phyloP scores from a whole-genome alignment of 92 coral and sea anemone species.

The Chrysogorgia sp. region DNA sequence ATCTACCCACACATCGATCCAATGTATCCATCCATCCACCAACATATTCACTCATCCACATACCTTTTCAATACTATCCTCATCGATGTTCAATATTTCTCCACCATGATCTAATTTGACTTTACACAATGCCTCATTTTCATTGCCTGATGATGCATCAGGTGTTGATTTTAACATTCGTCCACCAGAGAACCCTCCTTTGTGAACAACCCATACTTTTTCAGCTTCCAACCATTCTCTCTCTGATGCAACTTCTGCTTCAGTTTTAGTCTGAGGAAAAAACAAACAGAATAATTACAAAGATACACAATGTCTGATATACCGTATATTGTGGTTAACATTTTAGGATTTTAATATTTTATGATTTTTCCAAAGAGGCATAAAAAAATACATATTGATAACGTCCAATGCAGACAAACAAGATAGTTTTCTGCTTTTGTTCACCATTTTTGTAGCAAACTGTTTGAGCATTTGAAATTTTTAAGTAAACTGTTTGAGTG shows the following conservation, averaged over 20 bases:
- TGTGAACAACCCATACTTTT: slow-evolving; percentile 97
- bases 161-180: slow-evolving; percentile 76
- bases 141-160: slow-evolving; percentile 42
- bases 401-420: no score
- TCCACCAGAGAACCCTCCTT: slow-evolving; percentile 97
- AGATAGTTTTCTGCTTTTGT: no score
- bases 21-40: no score
- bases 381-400: no score
- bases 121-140: slow-evolving; percentile 82
- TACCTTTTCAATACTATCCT: slow-evolving; percentile 96
- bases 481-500: no score
- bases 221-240: slow-evolving; percentile 98
- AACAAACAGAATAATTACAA: neutral
- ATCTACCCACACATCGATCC: no score
- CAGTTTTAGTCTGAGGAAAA: slow-evolving; percentile 77
- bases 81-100: slow-evolving; percentile 89
- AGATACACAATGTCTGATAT: no score
- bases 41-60: neutral
- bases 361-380: no score
- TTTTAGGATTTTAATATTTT: no score
- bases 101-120: slow-evolving; percentile 98
- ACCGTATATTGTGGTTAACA: no score
- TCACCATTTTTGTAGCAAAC: no score
- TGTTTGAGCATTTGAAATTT: no score
- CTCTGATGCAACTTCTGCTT: slow-evolving; percentile 89